phyloP scores from a whole-genome alignment of 2,888 invertebrate genomes.

The Xanthia icteritia region DNA sequence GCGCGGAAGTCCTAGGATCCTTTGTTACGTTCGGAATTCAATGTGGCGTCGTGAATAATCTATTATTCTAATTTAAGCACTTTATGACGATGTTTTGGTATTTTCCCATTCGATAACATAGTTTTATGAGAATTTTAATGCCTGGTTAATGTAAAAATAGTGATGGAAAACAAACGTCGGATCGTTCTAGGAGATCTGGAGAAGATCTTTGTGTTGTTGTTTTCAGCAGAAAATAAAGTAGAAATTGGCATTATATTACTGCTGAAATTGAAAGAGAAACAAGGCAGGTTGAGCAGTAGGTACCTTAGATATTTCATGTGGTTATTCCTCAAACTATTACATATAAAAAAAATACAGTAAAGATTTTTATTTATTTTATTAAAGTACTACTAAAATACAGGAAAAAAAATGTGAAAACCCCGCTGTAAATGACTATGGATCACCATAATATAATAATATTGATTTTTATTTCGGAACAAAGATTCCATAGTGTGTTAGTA shows the following conservation, averaged over 20 bases:
- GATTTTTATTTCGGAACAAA: too few species aligned
- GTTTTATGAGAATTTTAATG: conserved; percentile 1
- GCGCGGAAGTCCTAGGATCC: too few species aligned
- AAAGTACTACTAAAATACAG: not conserved
- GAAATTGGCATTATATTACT: not conserved
- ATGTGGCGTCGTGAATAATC: too few species aligned
- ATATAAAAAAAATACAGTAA: not conserved
- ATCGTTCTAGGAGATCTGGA: not conserved
- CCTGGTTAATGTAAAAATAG: not conserved
- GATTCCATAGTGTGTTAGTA: too few species aligned
- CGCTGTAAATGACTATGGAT: not conserved
- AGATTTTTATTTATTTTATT: not conserved
- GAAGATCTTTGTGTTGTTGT: not conserved
- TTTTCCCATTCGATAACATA: conserved; percentile 3
- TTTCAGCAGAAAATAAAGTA: not conserved
- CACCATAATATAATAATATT: too few species aligned
- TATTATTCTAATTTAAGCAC: not conserved
- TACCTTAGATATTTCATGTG: not conserved
- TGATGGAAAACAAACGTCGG: not conserved
- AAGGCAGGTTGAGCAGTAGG: not conserved
- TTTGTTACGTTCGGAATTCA: too few species aligned
- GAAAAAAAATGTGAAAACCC: not conserved
- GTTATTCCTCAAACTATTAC: not conserved
- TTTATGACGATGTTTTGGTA: not conserved
- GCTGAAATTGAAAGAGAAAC: not conserved